Percentiles rank a stretch among this genome's conserved stretches.
Conservation (phyloP, 2,113 vertebrate species). For the Brachyhypopomus gauderio region DNA sequence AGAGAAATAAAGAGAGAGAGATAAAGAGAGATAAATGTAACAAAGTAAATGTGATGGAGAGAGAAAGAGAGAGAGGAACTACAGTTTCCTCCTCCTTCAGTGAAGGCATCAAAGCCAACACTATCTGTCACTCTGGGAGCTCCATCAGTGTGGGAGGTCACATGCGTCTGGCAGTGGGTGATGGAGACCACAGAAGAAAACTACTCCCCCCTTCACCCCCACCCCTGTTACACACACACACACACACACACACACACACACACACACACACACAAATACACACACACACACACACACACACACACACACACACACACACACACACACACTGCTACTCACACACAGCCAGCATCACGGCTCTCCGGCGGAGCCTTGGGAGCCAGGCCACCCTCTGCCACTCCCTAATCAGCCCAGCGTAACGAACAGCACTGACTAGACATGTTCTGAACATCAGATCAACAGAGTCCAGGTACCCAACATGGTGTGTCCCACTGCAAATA, state of each 20-base stretch:
- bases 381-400: background rate
- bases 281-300: too few relatives aligned
- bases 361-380: conserved; percentile 34
- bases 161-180: conserved; percentile 64
- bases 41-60: conserved; percentile 6
- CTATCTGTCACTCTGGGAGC: conserved; percentile 58
- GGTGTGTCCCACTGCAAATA: background rate
- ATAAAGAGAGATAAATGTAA: background rate
- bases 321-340: conserved; percentile 54
- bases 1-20: background rate
- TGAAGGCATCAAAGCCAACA: conserved; percentile 21
- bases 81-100: background rate
- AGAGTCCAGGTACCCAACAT: background rate
- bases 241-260: conserved; percentile 38
- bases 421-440: background rate
- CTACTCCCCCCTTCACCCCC: conserved; percentile 20
- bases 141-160: conserved; percentile 55
- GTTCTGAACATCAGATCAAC: background rate
- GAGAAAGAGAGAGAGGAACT: background rate
- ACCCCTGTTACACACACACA: conserved; percentile 26
- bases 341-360: conserved; percentile 46
- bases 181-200: conserved; percentile 62
- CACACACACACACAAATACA: too few relatives aligned
- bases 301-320: too few relatives aligned
- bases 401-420: background rate